Evolutionary conservation across 2,113 vertebrate species (phyloP).

Genomic region (Acanthochromis polyacanthus): DNA sequence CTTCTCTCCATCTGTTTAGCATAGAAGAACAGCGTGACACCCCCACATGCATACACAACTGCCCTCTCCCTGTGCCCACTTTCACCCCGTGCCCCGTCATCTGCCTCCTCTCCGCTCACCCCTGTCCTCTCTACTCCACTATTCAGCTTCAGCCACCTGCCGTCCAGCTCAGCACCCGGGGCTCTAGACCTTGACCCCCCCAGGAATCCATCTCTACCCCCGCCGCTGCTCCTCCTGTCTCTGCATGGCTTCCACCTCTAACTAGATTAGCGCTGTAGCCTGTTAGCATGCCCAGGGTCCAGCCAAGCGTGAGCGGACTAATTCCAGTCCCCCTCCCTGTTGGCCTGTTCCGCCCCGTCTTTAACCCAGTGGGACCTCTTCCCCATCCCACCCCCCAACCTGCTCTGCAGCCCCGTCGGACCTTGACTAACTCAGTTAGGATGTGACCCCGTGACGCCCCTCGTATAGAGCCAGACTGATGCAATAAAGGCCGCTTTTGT

Average conservation of each 20-base stretch:
- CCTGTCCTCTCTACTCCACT: conserved; percentile 37
- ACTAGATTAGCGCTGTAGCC: conserved; percentile 75
- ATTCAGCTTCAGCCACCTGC: conserved; percentile 78
- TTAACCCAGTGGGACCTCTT: conserved; percentile 61
- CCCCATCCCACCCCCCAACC: conserved; percentile 26
- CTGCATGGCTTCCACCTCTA: conserved; percentile 62
- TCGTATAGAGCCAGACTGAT: conserved; percentile 57
- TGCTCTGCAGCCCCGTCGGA: conserved; percentile 57
- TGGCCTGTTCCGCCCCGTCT: conserved; percentile 13
- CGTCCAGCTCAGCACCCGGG: conserved; percentile 29
- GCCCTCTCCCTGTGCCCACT: conserved; percentile 33
- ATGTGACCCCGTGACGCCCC: conserved; percentile 72
- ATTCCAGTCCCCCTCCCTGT: conserved; percentile 26
- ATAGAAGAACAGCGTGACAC: neutral
- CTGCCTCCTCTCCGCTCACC: conserved; percentile 33
- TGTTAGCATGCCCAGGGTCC: conserved; percentile 67
- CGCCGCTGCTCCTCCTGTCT: conserved; percentile 3
- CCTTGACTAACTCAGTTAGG: conserved; percentile 79
- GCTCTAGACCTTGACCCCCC: conserved; percentile 47
- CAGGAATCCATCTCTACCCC: conserved; percentile 6
- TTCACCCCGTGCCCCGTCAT: conserved; percentile 34
- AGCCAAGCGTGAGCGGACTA: conserved; percentile 65
- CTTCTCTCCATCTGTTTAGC: conserved; percentile 56
- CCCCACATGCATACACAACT: conserved; percentile 38
- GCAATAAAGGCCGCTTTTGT: conserved; percentile 66